Evolutionary conservation across 1,140 invertebrate species (phyloP).

Genomic region (Apis dorsata): DNA sequence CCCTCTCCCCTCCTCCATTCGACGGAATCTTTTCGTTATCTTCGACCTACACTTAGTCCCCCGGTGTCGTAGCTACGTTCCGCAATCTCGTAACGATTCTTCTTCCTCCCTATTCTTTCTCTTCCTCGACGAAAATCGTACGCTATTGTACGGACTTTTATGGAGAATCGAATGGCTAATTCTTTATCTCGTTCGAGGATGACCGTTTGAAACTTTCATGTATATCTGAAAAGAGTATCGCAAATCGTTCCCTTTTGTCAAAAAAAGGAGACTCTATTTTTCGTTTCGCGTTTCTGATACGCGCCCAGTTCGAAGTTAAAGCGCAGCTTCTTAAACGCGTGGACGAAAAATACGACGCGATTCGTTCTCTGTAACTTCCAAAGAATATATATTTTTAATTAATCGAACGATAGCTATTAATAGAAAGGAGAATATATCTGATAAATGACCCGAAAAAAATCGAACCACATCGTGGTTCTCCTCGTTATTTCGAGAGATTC

Average conservation of each 20-base stretch:
- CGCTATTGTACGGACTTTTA: not conserved
- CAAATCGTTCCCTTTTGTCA: not conserved
- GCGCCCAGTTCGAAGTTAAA: no score
- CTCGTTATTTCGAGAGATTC: not conserved
- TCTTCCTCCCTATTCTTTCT: not conserved
- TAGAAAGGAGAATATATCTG: not conserved
- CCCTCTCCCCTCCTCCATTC: not conserved
- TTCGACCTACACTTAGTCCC: not conserved
- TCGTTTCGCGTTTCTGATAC: no score
- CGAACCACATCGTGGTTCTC: not conserved
- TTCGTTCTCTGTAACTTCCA: not conserved
- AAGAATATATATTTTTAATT: not conserved
- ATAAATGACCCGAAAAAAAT: not conserved
- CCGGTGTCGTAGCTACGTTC: constrained; percentile 22
- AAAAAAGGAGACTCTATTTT: no score
- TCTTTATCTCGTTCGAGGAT: no score
- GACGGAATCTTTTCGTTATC: constrained; percentile 7
- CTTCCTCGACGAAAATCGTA: no score
- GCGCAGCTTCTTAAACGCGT: not conserved
- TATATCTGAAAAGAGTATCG: no score
- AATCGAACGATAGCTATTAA: not conserved
- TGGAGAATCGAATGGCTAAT: no score
- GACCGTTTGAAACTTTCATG: no score
- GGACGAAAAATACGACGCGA: not conserved
- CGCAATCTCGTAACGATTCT: constrained; percentile 9